Evolutionary conservation across 1,140 invertebrate genomes (phyloP), one percentile per base, ranked within the genome.

Genomic region (Drosophila carrolli): DNA sequence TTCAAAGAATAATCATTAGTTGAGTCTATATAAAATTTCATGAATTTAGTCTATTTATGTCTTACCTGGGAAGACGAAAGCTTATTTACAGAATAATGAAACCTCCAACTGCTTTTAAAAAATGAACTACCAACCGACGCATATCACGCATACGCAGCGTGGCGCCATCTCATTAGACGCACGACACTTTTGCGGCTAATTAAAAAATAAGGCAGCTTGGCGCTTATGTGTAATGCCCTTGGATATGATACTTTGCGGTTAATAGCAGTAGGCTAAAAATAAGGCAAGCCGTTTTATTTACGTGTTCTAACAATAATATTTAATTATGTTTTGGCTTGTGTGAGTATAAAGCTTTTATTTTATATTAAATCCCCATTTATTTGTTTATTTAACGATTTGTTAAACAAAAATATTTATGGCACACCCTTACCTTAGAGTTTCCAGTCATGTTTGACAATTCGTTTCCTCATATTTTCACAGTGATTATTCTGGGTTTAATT

Each of bases 401-500:
- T 23, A 23, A 23, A 23, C 23, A 23, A 23, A 23, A 23, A 23
- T 23, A 23, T 23, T 23, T 23, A 3, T 23, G 4, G 4, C 23
- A 3, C 2, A 23, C 23, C 3, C 23, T 2, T 23, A 23, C 23
- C 3, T 23, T 23, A 23, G 23, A 23, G 23, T 23, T 23, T 23
- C 3, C 23, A 32, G 29, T 8, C 29, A 32, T 32, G 29, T 32
- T 32, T 32, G 29, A 32, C 29, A 7, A 23, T 9, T 3, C 4
- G 57, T 38, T 38, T 29, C 5, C n/a, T 13, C 27, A 47, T 41
- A 41, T 61, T 62, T 41, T 41, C 56, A 62, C 58, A 63, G 7
- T 62, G 44, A 63, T 62, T 56, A 37, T 67, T 57, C 68, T 6
- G 47, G 67, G 44, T 71, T 50, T 73, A 88, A 79, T 88, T 82